A percentile compares a stretch with the other conserved stretches of the same genome.
phyloP scores from a whole-genome alignment of 2,113 vertebrate genomes.

The Amphilophus citrinellus region DNA sequence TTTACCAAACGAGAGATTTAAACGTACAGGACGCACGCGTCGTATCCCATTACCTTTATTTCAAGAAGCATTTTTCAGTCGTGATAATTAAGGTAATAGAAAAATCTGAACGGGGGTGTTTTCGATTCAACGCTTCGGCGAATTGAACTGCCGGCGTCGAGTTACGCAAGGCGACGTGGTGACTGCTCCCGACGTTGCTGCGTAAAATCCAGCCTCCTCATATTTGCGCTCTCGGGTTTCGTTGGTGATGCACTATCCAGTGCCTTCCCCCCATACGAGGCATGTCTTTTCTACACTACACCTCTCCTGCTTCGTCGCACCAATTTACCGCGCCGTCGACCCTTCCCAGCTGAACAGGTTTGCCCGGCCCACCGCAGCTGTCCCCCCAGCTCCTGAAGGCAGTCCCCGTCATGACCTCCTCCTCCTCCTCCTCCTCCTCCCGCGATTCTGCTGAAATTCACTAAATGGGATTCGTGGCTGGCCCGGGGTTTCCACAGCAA shows the following conservation, averaged over 20 bases:
- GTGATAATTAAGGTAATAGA: neutral
- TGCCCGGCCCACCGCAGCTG: conserved; percentile 55
- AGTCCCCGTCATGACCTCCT: conserved; percentile 70
- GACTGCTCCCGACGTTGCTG: conserved; percentile 28
- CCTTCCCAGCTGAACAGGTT: conserved; percentile 37
- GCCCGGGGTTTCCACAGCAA: conserved; percentile 62
- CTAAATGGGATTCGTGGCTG: conserved; percentile 74
- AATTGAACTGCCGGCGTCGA: neutral
- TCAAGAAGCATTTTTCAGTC: neutral
- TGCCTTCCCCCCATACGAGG: conserved; percentile 49
- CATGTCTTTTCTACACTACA: conserved; percentile 57
- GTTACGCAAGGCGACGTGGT: conserved; percentile 58
- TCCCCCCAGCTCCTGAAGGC: conserved; percentile 52
- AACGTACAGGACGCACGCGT: too few species aligned
- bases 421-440: conserved; percentile 14
- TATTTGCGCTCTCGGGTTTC: conserved; percentile 55
- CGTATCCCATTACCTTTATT: neutral
- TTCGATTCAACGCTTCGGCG: conserved; percentile 18
- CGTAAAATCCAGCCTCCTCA: conserved; percentile 61
- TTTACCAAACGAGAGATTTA: neutral
- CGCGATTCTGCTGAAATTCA: conserved; percentile 50
- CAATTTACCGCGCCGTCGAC: conserved; percentile 31
- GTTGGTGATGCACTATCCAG: conserved; percentile 61
- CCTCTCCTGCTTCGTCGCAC: conserved; percentile 40
- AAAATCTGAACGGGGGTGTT: neutral